Conservation (phyloP, 2,113 vertebrate species). For the Leuciscus idus region DNA sequence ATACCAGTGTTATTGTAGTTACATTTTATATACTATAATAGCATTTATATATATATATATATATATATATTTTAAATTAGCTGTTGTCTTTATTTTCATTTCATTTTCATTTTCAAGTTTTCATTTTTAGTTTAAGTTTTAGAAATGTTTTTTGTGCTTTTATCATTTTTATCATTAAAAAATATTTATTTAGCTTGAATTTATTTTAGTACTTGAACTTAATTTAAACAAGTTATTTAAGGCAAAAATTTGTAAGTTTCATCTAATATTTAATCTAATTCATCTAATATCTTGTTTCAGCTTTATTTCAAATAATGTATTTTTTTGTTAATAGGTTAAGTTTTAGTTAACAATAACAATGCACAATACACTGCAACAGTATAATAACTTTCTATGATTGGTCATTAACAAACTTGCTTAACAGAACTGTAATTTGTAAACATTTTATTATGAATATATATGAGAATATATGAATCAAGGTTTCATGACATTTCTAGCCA, state of each 20-base stretch:
- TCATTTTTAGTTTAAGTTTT: not conserved
- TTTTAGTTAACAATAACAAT: no score
- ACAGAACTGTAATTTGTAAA: not conserved
- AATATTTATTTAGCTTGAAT: not conserved
- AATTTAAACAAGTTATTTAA: not conserved
- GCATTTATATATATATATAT: not conserved
- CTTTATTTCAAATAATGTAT: no score
- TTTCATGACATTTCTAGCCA: not conserved
- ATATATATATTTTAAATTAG: no score
- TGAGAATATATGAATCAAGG: not conserved
- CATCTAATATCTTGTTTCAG: no score
- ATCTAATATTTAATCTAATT: no score
- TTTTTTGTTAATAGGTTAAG: no score
- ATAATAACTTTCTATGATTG: not conserved
- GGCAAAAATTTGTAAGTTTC: not conserved
- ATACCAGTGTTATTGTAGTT: no score
- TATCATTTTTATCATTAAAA: not conserved
- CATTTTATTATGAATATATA: not conserved
- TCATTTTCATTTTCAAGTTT: no score
- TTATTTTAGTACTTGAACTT: not conserved
- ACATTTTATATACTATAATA: not conserved
- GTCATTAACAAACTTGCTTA: not conserved
- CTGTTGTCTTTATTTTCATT: not conserved
- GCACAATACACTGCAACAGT: not conserved
- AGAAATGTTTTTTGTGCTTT: not conserved